These are phyloP conservation scores for Typhlomys cinereus DNA, from an alignment of 2,113 vertebrate species.

Conservation along the genomic window DNA sequence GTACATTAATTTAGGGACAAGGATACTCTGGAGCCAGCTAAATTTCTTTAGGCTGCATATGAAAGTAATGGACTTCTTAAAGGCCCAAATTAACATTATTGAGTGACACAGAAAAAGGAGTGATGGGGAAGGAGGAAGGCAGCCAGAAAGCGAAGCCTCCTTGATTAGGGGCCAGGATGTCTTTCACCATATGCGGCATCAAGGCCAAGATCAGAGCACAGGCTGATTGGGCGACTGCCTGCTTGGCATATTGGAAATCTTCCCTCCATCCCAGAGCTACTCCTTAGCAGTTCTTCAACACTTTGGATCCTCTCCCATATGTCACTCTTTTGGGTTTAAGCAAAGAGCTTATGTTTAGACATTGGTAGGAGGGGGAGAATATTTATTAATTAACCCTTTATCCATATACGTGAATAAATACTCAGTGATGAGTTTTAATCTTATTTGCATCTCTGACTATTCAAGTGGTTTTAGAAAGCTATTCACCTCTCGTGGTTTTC, in stretches of 20 bases:
- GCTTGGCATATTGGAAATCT: neutral
- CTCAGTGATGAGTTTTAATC: neutral
- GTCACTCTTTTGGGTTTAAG: neutral
- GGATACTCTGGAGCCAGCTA: neutral
- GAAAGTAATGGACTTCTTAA: slow-evolving; percentile 79
- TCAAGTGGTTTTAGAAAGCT: neutral
- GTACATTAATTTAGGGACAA: neutral
- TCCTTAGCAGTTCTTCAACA: neutral
- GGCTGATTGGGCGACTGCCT: neutral
- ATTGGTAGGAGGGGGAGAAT: neutral
- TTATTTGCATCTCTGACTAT: neutral
- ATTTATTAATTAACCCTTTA: neutral
- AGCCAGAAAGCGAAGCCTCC: slow-evolving; percentile 32
- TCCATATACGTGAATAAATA: neutral
- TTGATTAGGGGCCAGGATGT: slow-evolving; percentile 48
- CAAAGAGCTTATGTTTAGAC: neutral
- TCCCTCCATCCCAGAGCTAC: neutral
- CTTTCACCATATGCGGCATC: neutral
- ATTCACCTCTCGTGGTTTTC: neutral
- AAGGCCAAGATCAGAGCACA: neutral
- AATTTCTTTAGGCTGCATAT: slow-evolving; percentile 72
- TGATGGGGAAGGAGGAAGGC: neutral
- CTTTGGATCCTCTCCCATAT: neutral
- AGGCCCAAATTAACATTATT: slow-evolving; percentile 79
- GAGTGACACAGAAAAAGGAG: slow-evolving; percentile 39